These are phyloP conservation scores for Bambusicola thoracicus DNA, from an alignment of 2,113 vertebrate genomes.

Conservation along the genomic window DNA sequence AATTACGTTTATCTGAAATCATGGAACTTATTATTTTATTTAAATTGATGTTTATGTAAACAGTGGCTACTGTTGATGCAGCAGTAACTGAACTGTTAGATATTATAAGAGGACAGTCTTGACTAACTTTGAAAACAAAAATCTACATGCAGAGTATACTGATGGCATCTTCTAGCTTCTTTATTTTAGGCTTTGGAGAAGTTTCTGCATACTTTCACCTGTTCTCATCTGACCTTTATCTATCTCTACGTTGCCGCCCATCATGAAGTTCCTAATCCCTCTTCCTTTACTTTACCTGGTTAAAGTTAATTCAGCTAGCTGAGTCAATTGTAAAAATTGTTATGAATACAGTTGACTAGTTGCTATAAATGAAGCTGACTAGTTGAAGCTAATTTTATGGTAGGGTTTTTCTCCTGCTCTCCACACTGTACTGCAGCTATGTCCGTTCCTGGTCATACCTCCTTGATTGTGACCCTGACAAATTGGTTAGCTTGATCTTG, in stretches of 20 bases:
- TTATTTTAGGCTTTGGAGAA: background rate
- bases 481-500: background rate
- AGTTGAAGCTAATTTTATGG: background rate
- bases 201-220: background rate
- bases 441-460: background rate
- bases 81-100: background rate
- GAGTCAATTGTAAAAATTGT: background rate
- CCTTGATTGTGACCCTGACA: background rate
- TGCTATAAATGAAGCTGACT: too few species aligned
- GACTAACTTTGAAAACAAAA: background rate
- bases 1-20: background rate
- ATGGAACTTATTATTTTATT: background rate
- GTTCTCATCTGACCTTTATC: background rate
- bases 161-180: background rate
- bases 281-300: background rate
- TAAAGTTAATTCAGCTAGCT: background rate
- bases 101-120: background rate
- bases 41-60: background rate
- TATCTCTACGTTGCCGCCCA: background rate
- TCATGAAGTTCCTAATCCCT: fast-evolving
- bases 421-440: background rate
- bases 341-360: background rate
- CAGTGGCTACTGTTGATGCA: background rate
- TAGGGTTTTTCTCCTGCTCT: background rate
- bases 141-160: background rate